These are phyloP conservation scores for Hapalemur alaotrensis DNA, from an alignment of 2,797 vertebrate genomes.

Conservation along the genomic window DNA sequence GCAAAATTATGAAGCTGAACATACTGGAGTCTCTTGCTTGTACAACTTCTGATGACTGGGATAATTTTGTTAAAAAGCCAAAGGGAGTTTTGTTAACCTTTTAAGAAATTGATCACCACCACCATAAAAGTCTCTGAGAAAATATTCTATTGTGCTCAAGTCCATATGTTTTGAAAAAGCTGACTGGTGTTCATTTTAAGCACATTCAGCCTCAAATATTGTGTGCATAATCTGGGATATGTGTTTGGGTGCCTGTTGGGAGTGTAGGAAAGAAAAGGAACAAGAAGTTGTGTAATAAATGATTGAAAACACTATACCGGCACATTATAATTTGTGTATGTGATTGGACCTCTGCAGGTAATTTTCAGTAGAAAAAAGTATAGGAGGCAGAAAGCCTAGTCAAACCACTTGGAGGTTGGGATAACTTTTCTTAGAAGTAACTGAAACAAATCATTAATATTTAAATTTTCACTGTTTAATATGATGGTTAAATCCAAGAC, in stretches of 20 bases:
- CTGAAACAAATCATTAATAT: neutral
- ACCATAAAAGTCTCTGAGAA: conserved; percentile 65
- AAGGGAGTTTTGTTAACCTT: conserved; percentile 68
- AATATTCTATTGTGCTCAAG: neutral
- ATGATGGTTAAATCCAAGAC: neutral
- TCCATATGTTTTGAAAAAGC: conserved; percentile 27
- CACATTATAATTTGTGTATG: neutral
- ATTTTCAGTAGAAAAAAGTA: neutral
- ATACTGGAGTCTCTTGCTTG: neutral
- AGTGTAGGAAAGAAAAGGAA: neutral
- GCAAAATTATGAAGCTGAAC: conserved; percentile 32
- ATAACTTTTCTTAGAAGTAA: neutral
- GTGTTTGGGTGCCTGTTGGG: neutral
- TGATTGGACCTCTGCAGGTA: neutral
- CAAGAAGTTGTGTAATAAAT: neutral
- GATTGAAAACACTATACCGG: neutral
- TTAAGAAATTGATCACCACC: conserved; percentile 57
- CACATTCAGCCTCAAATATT: neutral
- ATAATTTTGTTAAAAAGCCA: conserved; percentile 71
- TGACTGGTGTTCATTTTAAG: neutral
- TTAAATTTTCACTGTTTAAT: neutral
- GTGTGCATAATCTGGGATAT: neutral
- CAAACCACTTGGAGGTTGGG: neutral
- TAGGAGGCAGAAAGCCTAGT: neutral
- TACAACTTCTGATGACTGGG: conserved; percentile 19